phyloP scores from a whole-genome alignment of 2,797 vertebrate genomes.

The Parauchenoglanis punctatus region DNA sequence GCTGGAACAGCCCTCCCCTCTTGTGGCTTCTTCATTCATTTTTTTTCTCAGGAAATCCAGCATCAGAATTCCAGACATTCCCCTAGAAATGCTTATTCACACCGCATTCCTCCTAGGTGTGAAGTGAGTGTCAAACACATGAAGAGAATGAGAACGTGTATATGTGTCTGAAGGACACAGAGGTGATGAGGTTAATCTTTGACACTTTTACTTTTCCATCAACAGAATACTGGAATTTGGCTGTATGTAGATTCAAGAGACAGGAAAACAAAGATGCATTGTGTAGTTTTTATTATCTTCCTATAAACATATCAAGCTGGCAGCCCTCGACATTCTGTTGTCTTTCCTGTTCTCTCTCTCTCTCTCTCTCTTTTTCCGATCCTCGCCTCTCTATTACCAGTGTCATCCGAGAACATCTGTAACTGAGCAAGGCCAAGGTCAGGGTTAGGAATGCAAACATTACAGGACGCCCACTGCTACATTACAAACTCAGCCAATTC shows the following conservation, averaged over 20 bases:
- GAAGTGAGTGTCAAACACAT: slow-evolving; percentile 57
- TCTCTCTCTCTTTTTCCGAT: slow-evolving; percentile 25
- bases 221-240: not conserved
- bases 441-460: slow-evolving; percentile 51
- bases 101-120: slow-evolving; percentile 58
- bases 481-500: slow-evolving; percentile 26
- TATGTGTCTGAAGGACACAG: not conserved
- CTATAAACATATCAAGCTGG: slow-evolving; percentile 25
- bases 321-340: slow-evolving; percentile 14
- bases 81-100: slow-evolving; percentile 56
- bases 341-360: not conserved
- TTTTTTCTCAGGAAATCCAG: slow-evolving; percentile 64
- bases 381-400: slow-evolving; percentile 26
- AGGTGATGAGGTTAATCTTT: not conserved
- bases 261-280: not conserved
- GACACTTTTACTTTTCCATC: slow-evolving; percentile 53
- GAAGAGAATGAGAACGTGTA: not conserved
- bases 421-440: slow-evolving; percentile 41
- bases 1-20: slow-evolving; percentile 26
- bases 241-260: not conserved
- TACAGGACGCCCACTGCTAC: slow-evolving; percentile 36
- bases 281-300: not conserved
- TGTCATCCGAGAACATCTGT: slow-evolving; percentile 56
- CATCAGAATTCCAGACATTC: slow-evolving; percentile 55
- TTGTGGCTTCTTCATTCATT: slow-evolving; percentile 50